Evolutionary conservation across 2,113 vertebrate genomes (phyloP).

Genomic region (Poicephalus gulielmi): DNA sequence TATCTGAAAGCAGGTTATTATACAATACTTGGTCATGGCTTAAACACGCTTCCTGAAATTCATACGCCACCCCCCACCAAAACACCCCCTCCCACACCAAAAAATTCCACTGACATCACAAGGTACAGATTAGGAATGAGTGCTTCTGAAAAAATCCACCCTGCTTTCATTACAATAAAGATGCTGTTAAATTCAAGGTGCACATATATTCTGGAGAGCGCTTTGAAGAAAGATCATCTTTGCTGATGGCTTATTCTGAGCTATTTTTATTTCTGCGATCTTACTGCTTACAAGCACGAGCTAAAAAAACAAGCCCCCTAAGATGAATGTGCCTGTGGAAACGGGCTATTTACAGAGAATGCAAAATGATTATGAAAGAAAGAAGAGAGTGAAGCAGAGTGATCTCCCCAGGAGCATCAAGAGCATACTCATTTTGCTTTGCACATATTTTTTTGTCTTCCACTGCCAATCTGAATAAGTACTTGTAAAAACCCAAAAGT

Average conservation of each 20-base stretch:
- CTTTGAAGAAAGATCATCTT: not conserved
- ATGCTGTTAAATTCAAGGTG: not conserved
- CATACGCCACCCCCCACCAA: not conserved
- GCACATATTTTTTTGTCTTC: not conserved
- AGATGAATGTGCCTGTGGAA: not conserved
- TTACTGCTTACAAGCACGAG: not conserved
- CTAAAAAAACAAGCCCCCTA: not conserved
- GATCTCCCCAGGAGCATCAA: not conserved
- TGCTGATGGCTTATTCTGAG: not conserved
- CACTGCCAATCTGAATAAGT: not conserved
- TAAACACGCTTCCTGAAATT: not conserved
- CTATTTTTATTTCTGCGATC: not conserved
- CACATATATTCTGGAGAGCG: not conserved
- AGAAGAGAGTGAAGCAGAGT: not conserved
- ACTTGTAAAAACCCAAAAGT: not conserved
- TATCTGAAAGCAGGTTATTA: not conserved
- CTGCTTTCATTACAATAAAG: not conserved
- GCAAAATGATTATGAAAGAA: not conserved
- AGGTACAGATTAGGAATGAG: not conserved
- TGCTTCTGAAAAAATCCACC: not conserved
- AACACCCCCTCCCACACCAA: not conserved
- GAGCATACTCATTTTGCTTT: not conserved
- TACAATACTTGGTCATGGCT: not conserved
- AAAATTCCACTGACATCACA: not conserved
- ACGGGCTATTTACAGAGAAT: not conserved